Percentiles rank a stretch among this genome's conserved stretches.
Conservation (phyloP, 53 echinoderm and acorn worm species). For the Zoroaster sp. region DNA sequence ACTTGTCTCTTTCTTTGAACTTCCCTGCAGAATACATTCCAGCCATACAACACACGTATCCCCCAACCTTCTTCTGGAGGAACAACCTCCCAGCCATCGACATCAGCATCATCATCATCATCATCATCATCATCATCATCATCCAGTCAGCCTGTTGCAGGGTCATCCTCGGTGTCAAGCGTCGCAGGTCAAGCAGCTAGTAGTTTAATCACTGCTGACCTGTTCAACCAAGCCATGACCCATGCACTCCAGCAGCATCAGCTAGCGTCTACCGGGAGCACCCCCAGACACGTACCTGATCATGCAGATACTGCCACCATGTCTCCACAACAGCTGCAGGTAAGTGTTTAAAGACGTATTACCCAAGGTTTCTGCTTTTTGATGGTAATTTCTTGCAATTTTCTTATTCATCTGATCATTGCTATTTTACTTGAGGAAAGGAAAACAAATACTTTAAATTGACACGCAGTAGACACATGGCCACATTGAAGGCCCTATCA, state of each 20-base stretch:
- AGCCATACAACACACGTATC: neutral
- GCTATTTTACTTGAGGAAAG: too few species aligned
- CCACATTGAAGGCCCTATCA: too few species aligned
- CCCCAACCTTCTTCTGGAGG: neutral
- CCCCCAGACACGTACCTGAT: neutral
- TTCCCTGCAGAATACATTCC: neutral
- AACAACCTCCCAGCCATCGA: neutral
- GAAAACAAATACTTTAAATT: too few species aligned
- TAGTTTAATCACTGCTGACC: constrained; percentile 64
- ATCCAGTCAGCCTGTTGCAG: neutral
- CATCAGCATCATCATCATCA: too few species aligned
- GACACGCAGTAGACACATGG: too few species aligned
- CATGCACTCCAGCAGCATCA: constrained; percentile 77
- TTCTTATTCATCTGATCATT: too few species aligned
- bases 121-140: neutral
- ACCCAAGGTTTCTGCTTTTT: too few species aligned
- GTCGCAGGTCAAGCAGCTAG: neutral
- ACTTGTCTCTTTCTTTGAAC: neutral
- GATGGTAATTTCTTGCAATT: too few species aligned
- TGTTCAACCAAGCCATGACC: constrained; percentile 91
- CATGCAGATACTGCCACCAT: neutral
- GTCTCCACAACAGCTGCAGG: constrained; percentile 28
- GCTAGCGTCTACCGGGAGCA: neutral
- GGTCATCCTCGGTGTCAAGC: constrained; percentile 9
- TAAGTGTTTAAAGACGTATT: neutral